Percentiles rank a stretch among this genome's conserved stretches.
Evolutionary conservation across 2,888 invertebrate species (phyloP).

Genomic region (Ochropacha duplaris): DNA sequence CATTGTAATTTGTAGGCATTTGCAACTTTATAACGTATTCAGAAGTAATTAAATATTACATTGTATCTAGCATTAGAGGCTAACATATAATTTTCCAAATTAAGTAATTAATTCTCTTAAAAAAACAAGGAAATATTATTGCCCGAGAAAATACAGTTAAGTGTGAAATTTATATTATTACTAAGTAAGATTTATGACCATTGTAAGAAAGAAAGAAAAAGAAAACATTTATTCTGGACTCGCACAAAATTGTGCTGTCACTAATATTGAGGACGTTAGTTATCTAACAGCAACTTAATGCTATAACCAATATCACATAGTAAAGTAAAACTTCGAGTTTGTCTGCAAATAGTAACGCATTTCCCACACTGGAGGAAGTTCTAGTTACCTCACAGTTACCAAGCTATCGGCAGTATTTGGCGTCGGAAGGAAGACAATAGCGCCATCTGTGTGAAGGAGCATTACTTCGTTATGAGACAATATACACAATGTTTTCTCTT

Average conservation of each 20-base stretch:
- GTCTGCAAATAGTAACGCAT: background rate
- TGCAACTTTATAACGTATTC: background rate
- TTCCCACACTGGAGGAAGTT: background rate
- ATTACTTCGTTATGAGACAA: background rate
- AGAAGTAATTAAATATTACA: background rate
- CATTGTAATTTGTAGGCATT: background rate
- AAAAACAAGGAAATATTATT: no score
- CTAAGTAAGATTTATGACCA: no score
- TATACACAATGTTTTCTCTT: background rate
- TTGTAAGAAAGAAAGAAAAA: no score
- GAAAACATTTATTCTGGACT: no score
- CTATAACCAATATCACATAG: background rate
- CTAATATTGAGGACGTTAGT: no score
- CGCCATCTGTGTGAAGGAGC: background rate
- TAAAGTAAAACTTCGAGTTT: background rate
- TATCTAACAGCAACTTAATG: no score
- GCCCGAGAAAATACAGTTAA: no score
- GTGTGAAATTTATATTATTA: no score
- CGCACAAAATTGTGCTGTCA: no score
- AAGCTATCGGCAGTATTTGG: background rate
- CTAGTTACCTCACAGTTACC: constrained; percentile 4
- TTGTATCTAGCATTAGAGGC: no score
- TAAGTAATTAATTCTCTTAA: no score
- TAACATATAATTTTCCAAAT: no score
- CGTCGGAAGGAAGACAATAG: constrained; percentile 3